Evolutionary conservation across 92 coral and sea anemone species (phyloP).

Genomic region (Heliopora coerulea): DNA sequence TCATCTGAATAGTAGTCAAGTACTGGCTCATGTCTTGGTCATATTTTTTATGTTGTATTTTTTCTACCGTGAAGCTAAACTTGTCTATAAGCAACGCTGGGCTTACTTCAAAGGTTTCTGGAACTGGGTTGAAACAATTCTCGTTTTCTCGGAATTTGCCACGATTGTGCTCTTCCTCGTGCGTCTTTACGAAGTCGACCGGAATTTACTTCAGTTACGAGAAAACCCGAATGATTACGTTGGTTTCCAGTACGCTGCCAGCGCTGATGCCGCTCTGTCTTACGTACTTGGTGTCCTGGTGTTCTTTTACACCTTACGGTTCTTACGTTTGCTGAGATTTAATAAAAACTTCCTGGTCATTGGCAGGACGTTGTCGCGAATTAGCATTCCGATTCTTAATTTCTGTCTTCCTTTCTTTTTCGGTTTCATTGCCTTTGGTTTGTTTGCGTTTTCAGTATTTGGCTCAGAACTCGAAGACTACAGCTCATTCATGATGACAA

Average conservation of each 20-base stretch:
- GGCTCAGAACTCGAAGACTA: conserved; percentile 65
- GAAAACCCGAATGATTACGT: conserved; percentile 85
- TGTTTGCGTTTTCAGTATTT: conserved; percentile 56
- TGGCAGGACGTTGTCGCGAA: conserved; percentile 65
- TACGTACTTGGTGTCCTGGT: conserved; percentile 66
- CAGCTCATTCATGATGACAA: conserved; percentile 69
- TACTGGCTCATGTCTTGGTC: conserved; percentile 69
- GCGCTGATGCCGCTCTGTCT: conserved; percentile 38
- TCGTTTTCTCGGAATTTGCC: conserved; percentile 58
- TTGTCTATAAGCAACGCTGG: conserved; percentile 61
- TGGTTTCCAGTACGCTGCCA: conserved; percentile 69
- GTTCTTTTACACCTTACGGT: conserved; percentile 75
- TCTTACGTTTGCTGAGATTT: conserved; percentile 74
- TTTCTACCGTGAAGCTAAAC: conserved; percentile 62
- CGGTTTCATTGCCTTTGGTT: conserved; percentile 68
- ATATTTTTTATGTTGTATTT: conserved; percentile 67
- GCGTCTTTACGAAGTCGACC: conserved; percentile 74
- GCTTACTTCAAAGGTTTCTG: conserved; percentile 78
- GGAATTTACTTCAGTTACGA: conserved; percentile 66
- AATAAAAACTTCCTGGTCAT: conserved; percentile 79
- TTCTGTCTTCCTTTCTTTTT: conserved; percentile 68
- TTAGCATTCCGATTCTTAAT: conserved; percentile 68
- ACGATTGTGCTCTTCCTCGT: conserved; percentile 75
- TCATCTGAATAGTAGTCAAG: conserved; percentile 30
- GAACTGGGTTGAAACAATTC: conserved; percentile 90